These are phyloP conservation scores for Heliothis peltigera DNA, from an alignment of 2,888 invertebrate genomes.

Conservation along the genomic window DNA sequence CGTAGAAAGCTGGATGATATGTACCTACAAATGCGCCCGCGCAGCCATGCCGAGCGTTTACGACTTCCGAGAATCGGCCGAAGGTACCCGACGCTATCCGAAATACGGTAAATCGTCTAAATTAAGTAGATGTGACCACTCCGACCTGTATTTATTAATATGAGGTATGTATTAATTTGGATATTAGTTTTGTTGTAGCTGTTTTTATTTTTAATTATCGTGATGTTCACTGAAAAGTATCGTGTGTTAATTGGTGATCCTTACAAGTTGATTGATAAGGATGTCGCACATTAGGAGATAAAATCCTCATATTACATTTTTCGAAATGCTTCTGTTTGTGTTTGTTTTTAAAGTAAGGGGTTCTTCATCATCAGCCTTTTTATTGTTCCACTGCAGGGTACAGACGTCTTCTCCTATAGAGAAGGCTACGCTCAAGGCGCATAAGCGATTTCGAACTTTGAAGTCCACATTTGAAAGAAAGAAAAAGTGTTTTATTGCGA, in stretches of 20 bases:
- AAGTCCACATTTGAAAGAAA: too few species aligned
- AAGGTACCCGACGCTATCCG: slow-evolving; percentile 71
- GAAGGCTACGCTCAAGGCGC: too few species aligned
- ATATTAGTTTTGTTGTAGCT: slow-evolving; percentile 42
- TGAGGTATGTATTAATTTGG: slow-evolving; percentile 66
- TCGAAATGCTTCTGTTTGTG: slow-evolving; percentile 32
- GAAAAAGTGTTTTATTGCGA: too few species aligned
- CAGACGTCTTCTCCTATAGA: too few species aligned
- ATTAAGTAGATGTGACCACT: slow-evolving; percentile 80
- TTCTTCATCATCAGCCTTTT: too few species aligned
- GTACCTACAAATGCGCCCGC: slow-evolving; percentile 70
- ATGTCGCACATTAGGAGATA: slow-evolving; percentile 49
- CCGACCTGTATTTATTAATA: slow-evolving; percentile 62
- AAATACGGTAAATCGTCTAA: slow-evolving; percentile 83
- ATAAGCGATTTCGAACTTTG: too few species aligned
- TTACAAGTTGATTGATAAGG: slow-evolving; percentile 48
- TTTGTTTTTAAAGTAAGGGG: not conserved
- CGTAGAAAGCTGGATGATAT: slow-evolving; percentile 77
- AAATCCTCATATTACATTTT: slow-evolving; percentile 10
- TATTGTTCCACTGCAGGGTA: too few species aligned
- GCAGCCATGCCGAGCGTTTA: slow-evolving; percentile 71
- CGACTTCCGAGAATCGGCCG: slow-evolving; percentile 79
- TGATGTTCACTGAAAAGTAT: slow-evolving; percentile 52
- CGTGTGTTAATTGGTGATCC: slow-evolving; percentile 59
- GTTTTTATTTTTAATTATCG: slow-evolving; percentile 59